Base-by-base conservation (phyloP, 2,113 vertebrate genomes). In the Leptocoma aspasia region DNA sequence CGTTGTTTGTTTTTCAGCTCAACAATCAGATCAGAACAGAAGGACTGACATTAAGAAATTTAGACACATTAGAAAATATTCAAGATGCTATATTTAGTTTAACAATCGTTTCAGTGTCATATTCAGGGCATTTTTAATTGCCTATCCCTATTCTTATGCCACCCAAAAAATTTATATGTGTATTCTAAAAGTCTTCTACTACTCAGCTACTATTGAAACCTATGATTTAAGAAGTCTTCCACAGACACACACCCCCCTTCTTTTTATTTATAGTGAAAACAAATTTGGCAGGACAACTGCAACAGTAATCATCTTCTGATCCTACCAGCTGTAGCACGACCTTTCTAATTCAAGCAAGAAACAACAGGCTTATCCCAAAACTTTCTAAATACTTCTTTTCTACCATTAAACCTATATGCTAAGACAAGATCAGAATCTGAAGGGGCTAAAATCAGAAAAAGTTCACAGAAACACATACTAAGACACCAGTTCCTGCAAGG, bases 361-460 rank as follows among this genome's bases (percentile, higher is more conserved):
- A 37, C 16, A 72, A 39, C 2, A 54, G 33, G 11, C 22, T 68
- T 27, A 31, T 31, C 5, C 35, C 31, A 28, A 63, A 71, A 47
- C 5, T 35, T 18, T 52, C 37, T 28, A 65, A 27, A 44, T 27
- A 33, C 5, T 26, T 59, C 3, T 52, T 64, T 81, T 42, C 30
- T 65, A 80, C 30, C 10, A 16, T 2, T 45, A 63, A 18, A 54
- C 0, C 1, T 11, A 3, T 17, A 54, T 13, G 4, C 9, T 42
- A 70, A 65, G 27, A 60, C 27, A 42, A 68, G 13, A 72, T 9
- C 10, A 65, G 15, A 47, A 44, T 52, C 19, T 44, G 10, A 82
- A 82, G 15, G 52, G 4, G 3, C 2, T 49, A 42, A 72, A 82
- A 49, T 56, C 21, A 59, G 19, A 41, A 47, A 11, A 15, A 31